Percentiles rank a stretch among this genome's conserved stretches.
These are phyloP conservation scores for Rhea pennata DNA, from an alignment of 2,113 vertebrate genomes.

Conservation along the genomic window DNA sequence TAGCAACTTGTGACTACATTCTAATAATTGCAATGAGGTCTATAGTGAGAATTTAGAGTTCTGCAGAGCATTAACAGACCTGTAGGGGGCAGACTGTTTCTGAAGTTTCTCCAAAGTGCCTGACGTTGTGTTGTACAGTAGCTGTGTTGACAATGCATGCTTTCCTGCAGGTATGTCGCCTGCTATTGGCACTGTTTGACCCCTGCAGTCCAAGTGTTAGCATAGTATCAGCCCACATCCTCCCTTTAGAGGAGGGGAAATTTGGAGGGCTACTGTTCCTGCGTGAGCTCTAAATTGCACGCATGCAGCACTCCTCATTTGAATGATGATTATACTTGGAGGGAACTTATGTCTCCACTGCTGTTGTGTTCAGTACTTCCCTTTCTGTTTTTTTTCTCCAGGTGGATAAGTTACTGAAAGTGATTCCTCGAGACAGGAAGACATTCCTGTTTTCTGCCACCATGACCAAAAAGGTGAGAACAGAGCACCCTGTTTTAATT, in stretches of 20 bases:
- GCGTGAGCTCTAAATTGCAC: background rate
- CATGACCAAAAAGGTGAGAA: constrained; percentile 97
- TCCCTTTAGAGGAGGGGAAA: background rate
- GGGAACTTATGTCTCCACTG: background rate
- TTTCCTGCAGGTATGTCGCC: background rate
- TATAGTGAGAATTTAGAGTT: background rate
- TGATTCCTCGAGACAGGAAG: constrained; percentile 93
- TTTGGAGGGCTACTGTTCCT: background rate
- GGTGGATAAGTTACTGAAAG: constrained; percentile 98
- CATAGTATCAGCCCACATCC: background rate
- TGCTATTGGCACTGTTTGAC: background rate
- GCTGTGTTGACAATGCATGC: accelerated
- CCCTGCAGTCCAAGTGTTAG: background rate
- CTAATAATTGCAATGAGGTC: background rate
- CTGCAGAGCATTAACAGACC: background rate
- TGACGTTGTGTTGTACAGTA: background rate
- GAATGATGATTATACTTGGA: background rate
- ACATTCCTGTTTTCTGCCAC: constrained; percentile 97
- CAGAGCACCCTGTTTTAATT: background rate
- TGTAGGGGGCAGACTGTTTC: background rate
- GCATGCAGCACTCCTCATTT: background rate
- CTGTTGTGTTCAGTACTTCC: background rate
- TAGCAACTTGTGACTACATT: background rate
- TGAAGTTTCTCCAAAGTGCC: background rate
- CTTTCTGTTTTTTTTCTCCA: constrained; percentile 54